Conservation (phyloP, 2,797 vertebrate genomes). For the Catharus ustulatus region DNA sequence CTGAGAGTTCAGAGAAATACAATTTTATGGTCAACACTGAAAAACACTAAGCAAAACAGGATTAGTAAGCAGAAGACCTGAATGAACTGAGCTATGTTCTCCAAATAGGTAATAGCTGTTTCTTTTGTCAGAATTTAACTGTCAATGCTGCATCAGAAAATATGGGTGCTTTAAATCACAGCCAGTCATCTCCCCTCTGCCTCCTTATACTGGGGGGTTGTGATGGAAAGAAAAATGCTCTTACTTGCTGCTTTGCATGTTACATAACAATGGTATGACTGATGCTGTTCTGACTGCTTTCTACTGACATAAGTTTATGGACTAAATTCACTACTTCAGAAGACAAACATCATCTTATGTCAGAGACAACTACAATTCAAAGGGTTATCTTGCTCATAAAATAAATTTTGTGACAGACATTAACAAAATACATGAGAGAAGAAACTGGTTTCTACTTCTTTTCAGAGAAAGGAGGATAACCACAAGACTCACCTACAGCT, state of each 20-base stretch:
- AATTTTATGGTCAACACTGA: not conserved
- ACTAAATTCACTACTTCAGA: not conserved
- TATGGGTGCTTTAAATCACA: not conserved
- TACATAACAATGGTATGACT: not conserved
- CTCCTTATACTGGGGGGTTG: not conserved
- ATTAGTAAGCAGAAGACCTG: not conserved
- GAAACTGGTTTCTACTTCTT: not conserved
- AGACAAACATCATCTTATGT: not conserved
- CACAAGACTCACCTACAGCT: slow-evolving; percentile 85
- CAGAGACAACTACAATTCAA: not conserved
- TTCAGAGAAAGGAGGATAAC: not conserved
- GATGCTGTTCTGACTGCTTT: not conserved
- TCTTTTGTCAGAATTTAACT: not conserved
- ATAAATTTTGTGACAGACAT: not conserved
- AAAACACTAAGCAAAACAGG: not conserved
- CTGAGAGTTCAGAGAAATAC: not conserved
- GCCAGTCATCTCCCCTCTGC: not conserved
- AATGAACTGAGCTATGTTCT: not conserved
- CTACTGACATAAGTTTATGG: not conserved
- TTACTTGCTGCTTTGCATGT: not conserved
- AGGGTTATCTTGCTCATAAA: not conserved
- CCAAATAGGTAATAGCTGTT: not conserved
- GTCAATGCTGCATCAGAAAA: not conserved
- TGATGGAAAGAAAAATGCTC: not conserved
- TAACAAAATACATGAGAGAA: not conserved